phyloP scores from a whole-genome alignment of 2,797 vertebrate genomes.

The Clarias fuscus region DNA sequence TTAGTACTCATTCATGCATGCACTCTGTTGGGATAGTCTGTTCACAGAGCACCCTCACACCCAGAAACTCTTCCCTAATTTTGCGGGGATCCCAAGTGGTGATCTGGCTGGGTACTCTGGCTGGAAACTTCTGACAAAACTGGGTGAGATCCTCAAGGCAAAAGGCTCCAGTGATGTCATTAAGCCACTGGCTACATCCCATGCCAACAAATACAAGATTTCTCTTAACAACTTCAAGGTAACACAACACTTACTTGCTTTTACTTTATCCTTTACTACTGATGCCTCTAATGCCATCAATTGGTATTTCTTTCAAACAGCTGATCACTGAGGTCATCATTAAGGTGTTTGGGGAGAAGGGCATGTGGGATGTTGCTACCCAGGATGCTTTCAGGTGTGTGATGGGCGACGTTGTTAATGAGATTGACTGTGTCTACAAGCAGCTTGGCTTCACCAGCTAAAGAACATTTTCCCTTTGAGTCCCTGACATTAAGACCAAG shows the following conservation, averaged over 20 bases:
- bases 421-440: constrained; percentile 84
- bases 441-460: constrained; percentile 81
- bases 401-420: constrained; percentile 77
- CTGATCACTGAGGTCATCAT: constrained; percentile 80
- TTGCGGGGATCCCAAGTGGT: constrained; percentile 67
- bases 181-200: constrained; percentile 80
- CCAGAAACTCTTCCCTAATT: constrained; percentile 82
- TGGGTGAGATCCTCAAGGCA: constrained; percentile 83
- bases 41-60: constrained; percentile 82
- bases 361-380: constrained; percentile 73
- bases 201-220: constrained; percentile 86
- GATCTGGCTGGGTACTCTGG: constrained; percentile 65
- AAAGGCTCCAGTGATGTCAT: constrained; percentile 76
- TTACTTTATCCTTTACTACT: neutral
- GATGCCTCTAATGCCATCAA: neutral
- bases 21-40: constrained; percentile 68
- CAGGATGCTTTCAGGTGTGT: constrained; percentile 81
- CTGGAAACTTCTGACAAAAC: constrained; percentile 77
- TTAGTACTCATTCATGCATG: too few species aligned
- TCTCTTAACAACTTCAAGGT: constrained; percentile 83
- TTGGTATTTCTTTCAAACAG: constrained; percentile 61
- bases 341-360: constrained; percentile 79
- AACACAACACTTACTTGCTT: constrained; percentile 33
- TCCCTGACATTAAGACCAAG: neutral
- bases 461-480: constrained; percentile 24